These are phyloP conservation scores for Gymnogyps californianus DNA, from an alignment of 2,113 vertebrate genomes.

Conservation along the genomic window DNA sequence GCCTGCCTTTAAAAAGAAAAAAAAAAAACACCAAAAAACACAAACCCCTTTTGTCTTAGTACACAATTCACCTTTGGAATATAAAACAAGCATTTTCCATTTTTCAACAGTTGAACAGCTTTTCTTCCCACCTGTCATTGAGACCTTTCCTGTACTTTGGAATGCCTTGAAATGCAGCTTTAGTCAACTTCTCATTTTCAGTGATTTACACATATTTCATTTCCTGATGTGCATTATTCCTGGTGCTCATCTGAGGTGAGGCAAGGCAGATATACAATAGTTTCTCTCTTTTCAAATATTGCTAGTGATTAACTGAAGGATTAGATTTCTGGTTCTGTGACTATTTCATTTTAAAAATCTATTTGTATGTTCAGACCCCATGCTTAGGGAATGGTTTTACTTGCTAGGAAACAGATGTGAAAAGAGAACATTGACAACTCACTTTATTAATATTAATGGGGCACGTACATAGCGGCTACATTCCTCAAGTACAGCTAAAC, in stretches of 20 bases:
- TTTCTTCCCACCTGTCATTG: neutral
- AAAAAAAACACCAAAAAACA: rapidly evolving
- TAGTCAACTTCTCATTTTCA: neutral
- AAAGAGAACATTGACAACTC: neutral
- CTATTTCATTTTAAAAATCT: neutral
- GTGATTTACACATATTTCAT: neutral
- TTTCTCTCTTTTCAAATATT: neutral
- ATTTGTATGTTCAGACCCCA: neutral
- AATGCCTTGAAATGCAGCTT: neutral
- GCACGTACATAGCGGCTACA: neutral
- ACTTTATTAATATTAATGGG: neutral
- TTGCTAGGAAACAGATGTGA: neutral
- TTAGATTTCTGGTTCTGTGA: conserved; percentile 21
- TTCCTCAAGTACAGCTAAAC: neutral
- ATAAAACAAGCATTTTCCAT: neutral
- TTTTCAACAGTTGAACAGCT: neutral
- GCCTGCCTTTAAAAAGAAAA: neutral
- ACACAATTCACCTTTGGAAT: neutral
- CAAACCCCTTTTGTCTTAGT: neutral
- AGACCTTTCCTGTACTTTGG: neutral
- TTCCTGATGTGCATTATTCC: neutral
- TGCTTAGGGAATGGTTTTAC: neutral
- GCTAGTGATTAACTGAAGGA: conserved; percentile 14
- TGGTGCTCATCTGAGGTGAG: neutral
- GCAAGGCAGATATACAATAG: neutral